phyloP scores from a whole-genome alignment of 1,140 invertebrate genomes.

The Pseudomyrmex concolor region DNA sequence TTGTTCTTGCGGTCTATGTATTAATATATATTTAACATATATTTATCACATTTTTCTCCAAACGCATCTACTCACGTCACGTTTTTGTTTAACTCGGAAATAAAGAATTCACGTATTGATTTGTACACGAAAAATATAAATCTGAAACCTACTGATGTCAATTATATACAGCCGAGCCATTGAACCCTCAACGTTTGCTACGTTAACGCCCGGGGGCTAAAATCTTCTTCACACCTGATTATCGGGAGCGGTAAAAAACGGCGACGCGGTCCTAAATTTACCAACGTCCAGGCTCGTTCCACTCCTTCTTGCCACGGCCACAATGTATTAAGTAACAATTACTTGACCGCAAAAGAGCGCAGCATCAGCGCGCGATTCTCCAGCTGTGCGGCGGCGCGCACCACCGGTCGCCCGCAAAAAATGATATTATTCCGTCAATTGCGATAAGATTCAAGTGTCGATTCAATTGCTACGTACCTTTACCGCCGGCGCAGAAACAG shows the following conservation, averaged over 20 bases:
- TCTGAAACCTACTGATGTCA: conserved; percentile 2
- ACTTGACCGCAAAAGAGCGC: conserved; percentile 33
- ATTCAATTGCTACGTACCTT: conserved; percentile 37
- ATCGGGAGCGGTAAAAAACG: conserved; percentile 42
- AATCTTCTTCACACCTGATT: conserved; percentile 46
- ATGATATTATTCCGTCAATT: conserved; percentile 54
- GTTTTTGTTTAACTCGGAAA: not conserved
- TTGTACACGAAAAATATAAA: not conserved
- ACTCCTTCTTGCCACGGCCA: conserved; percentile 8
- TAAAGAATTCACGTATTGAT: not conserved
- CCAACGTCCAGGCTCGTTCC: conserved; percentile 6
- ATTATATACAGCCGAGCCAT: not conserved
- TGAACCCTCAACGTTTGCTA: conserved; percentile 2
- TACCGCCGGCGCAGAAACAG: conserved; percentile 22
- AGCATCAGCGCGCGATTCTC: conserved; percentile 4
- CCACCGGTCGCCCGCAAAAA: conserved; percentile 11
- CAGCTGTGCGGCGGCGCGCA: not conserved
- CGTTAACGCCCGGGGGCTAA: conserved; percentile 11
- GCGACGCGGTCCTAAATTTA: conserved; percentile 43
- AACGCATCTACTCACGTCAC: too few species aligned
- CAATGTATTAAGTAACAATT: conserved; percentile 60
- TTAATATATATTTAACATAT: not conserved
- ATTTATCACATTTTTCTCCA: too few species aligned
- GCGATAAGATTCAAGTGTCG: conserved; percentile 46
- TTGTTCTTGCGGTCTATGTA: too few species aligned